Base-by-base conservation (phyloP, 2,113 vertebrate species). In the Pipra filicauda region DNA sequence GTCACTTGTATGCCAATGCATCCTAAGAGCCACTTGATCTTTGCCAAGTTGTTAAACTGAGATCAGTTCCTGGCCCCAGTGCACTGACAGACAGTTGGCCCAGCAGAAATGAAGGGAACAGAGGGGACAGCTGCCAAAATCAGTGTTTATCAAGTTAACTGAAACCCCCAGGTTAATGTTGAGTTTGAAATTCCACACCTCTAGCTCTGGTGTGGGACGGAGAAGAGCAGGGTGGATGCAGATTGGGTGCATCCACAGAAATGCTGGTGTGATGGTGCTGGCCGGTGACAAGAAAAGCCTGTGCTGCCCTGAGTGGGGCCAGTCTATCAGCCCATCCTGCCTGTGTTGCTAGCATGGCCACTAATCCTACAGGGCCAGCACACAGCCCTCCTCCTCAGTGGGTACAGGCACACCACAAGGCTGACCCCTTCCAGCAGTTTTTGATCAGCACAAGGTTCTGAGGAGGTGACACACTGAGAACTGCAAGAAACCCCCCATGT, bases 181-280 rank as follows among this genome's bases (percentile, higher is more conserved):
- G 27, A 9, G 7, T 37, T 24, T 51, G 48, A 24, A 4, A 11
- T 80, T n/a, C 49, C 41, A 58, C n/a, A 39, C 6, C 57, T 58
- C 17, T 62, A 15, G 9, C 6, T 8, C 6, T 35, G 21, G 3
- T 11, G 13, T 5, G 12, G 49, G 13, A 24, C 30, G 28, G 39
- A n/a, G 43, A 46, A 37, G 15, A 43, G 49, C 30, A 35, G 13
- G 28, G 11, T 2, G 3, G 24, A 5, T 20, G 30, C 39, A 46
- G 51, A 37, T 2, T 9, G 4, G 2, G 26, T 73, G 9, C 19
- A 2, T 16, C 69, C 31, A 10, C 30, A 22, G 58, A 11, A 37
- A 4, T 2, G 26, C 8, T 22, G 8, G 17, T 24, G 30, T 0
- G 0, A 3, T 4, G 16, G 14, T 31, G 44, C 26, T 6, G 21